Conservation (phyloP, 2,113 vertebrate genomes). For the Pampusana beccarii region DNA sequence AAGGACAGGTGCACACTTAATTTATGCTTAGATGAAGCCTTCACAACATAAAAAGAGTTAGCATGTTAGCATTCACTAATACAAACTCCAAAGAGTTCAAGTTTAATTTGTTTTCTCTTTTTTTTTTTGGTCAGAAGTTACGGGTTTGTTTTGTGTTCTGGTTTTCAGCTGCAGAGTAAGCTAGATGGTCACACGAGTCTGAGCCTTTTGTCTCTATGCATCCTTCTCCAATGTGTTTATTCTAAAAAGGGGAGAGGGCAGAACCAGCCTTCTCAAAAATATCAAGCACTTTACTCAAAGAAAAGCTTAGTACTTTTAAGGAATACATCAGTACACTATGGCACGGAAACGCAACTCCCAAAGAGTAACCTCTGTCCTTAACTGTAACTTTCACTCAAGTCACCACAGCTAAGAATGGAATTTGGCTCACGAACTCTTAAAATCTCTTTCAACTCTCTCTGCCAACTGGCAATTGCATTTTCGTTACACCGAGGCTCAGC, state of each 20-base stretch:
- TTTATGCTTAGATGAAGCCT: not conserved
- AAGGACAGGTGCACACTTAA: not conserved
- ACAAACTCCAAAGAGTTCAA: not conserved
- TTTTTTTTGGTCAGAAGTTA: not conserved
- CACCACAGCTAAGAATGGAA: not conserved
- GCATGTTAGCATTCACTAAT: not conserved
- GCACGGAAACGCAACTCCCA: not conserved
- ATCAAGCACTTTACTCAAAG: not conserved
- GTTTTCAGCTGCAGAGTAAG: not conserved
- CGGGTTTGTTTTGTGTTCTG: not conserved
- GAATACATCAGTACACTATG: not conserved
- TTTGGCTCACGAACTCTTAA: not conserved
- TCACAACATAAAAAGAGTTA: not conserved
- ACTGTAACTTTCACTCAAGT: not conserved
- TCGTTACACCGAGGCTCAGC: not conserved
- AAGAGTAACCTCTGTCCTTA: not conserved
- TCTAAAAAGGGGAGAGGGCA: not conserved
- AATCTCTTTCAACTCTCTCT: not conserved
- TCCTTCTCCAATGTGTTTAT: not conserved
- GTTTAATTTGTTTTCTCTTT: not conserved
- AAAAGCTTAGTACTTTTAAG: not conserved
- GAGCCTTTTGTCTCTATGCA: not conserved
- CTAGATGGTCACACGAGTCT: not conserved
- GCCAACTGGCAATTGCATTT: not conserved
- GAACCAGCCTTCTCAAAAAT: not conserved